Percentiles rank a stretch among this genome's conserved stretches.
Conservation (phyloP, 2,888 invertebrate genomes). For the Eupeodes latifasciatus region DNA sequence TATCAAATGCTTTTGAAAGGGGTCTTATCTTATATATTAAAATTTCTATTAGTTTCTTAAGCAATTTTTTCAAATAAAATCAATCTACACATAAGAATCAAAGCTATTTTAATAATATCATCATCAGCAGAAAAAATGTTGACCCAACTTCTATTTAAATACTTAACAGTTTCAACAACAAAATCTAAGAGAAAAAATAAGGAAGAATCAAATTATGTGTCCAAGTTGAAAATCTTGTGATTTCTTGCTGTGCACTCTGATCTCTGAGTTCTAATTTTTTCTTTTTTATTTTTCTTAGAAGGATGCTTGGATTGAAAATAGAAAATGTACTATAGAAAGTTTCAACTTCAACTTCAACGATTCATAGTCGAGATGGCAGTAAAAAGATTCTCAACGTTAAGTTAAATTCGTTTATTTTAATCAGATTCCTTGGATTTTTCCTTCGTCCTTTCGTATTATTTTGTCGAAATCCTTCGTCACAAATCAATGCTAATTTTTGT, state of each 20-base stretch:
- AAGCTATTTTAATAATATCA: not conserved
- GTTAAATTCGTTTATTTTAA: slow-evolving; percentile 73
- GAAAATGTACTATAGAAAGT: slow-evolving; percentile 50
- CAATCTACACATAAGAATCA: not conserved
- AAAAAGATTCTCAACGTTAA: slow-evolving; percentile 58
- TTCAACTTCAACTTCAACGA: slow-evolving; percentile 32
- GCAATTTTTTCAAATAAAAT: not conserved
- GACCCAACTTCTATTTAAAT: not conserved
- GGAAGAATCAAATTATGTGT: slow-evolving; percentile 45
- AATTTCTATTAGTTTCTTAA: not conserved
- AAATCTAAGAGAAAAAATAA: not conserved
- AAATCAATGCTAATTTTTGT: slow-evolving; percentile 75
- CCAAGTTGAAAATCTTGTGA: slow-evolving; percentile 39
- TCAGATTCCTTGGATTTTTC: slow-evolving; percentile 62
- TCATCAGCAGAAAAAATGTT: not conserved
- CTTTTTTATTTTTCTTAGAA: not conserved
- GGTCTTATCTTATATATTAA: no score
- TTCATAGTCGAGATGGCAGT: slow-evolving; percentile 24
- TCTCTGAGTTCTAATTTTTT: slow-evolving; percentile 6
- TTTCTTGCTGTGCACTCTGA: slow-evolving; percentile 33
- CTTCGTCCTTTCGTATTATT: slow-evolving; percentile 36
- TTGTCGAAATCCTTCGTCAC: slow-evolving; percentile 57
- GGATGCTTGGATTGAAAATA: slow-evolving; percentile 39
- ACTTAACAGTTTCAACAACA: slow-evolving; percentile 1
- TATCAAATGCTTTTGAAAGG: no score